These are phyloP conservation scores for Chaetogeoica ovagalla DNA, from an alignment of 2,888 invertebrate species.

Conservation along the genomic window DNA sequence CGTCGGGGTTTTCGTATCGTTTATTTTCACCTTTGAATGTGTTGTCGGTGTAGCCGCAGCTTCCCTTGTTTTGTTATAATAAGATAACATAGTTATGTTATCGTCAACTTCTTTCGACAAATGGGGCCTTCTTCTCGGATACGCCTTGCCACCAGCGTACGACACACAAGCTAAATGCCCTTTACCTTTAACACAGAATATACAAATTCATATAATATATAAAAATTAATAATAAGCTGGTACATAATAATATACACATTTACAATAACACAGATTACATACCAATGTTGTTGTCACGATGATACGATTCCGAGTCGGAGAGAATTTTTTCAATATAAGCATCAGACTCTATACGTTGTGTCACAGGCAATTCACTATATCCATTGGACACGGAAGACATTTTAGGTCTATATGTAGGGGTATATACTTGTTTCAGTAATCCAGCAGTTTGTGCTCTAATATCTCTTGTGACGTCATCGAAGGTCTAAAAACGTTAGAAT, in stretches of 20 bases:
- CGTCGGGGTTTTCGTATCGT: conserved; percentile 63
- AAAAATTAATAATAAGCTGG: no score
- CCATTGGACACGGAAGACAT: conserved; percentile 59
- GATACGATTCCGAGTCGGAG: conserved; percentile 37
- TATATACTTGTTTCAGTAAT: conserved; percentile 74
- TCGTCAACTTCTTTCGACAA: conserved; percentile 67
- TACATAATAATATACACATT: not conserved
- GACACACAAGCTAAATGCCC: conserved; percentile 82
- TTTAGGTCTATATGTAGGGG: conserved; percentile 63
- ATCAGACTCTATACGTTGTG: conserved; percentile 70
- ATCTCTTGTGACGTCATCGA: conserved; percentile 79
- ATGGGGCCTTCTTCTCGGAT: conserved; percentile 74
- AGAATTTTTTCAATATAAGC: conserved; percentile 64
- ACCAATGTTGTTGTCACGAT: conserved; percentile 40
- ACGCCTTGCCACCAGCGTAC: conserved; percentile 79
- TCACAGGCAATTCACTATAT: conserved; percentile 63
- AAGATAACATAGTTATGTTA: conserved; percentile 81
- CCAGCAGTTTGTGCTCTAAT: conserved; percentile 79
- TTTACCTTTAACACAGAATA: conserved; percentile 65
- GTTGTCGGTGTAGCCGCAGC: conserved; percentile 57
- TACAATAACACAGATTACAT: not conserved
- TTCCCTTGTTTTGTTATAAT: conserved; percentile 68
- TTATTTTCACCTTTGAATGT: conserved; percentile 56
- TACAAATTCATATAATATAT: not conserved
- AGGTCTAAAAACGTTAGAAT: conserved; percentile 65